Base-by-base conservation (phyloP, 2,113 vertebrate genomes). In the Prinia subflava region DNA sequence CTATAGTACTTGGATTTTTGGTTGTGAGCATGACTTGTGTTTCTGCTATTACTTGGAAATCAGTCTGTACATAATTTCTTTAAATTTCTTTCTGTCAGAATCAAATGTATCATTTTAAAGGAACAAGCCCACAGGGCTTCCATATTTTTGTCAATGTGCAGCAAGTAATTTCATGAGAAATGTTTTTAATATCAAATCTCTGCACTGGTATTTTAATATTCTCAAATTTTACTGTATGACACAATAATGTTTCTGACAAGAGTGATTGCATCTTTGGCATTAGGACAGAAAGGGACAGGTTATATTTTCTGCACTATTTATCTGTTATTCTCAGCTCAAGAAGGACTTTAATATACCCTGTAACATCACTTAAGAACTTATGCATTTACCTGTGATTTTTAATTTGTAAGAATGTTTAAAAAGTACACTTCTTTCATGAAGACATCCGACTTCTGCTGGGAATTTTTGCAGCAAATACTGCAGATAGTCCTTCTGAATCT, bases 141-240 rank as follows among this genome's bases (percentile, higher is more conserved):
- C 53, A 47, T 53, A 74, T 83, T 89, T 95, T 95, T 90, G 52
- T 70, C 64, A 64, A 17, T 50, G 23, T 89, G 83, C 41, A 90
- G 71, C n/a, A 78, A 94, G 56, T 81, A 96, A 92, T 95, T 92
- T 96, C 7, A 75, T 81, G 65, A 90, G 37, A 64, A 90, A 90
- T 83, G 49, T 83, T 83, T 93, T 90, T 86, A 94, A 96, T 93
- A 95, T 92, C 35, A 90, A 71, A 47, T 64, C 44, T 86, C 52
- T 86, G 24, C 11, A 41, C 27, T 60, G 33, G 11, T 70, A 90
- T 92, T 93, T 93, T 94, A 95, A 94, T 92, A 89, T n/a, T 83
- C 55, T 89, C 56, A 87, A 42, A 75, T 78, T 76, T 90, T 74
- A n/a, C 31, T 44, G 9, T 44, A 53, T 64, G 67, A 55, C 46